Evolutionary conservation across 2,113 vertebrate genomes (phyloP).

Genomic region (Myocastor coypus): DNA sequence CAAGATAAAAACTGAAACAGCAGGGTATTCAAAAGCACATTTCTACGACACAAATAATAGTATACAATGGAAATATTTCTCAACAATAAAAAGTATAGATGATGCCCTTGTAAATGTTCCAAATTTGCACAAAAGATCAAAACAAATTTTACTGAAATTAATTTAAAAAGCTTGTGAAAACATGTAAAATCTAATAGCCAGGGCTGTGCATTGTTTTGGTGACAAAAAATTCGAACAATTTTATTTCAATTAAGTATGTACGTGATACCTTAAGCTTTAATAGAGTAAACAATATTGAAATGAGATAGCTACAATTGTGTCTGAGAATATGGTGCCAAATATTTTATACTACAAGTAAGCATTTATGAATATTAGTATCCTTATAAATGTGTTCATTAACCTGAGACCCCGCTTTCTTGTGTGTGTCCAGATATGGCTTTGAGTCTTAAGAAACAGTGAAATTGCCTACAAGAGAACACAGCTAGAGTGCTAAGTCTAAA

Average conservation of each 20-base stretch:
- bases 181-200: constrained; percentile 52
- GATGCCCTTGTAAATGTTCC: constrained; percentile 11
- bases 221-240: constrained; percentile 63
- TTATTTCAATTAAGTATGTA: neutral
- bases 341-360: neutral
- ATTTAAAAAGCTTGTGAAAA: constrained; percentile 46
- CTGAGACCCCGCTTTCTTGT: neutral
- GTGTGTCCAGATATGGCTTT: neutral
- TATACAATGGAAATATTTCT: constrained; percentile 29
- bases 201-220: constrained; percentile 3
- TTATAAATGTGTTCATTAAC: neutral
- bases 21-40: constrained; percentile 45
- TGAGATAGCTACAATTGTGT: neutral
- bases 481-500: constrained; percentile 6
- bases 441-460: constrained; percentile 32
- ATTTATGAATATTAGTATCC: neutral
- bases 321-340: constrained; percentile 31
- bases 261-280: constrained; percentile 39
- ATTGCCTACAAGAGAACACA: constrained; percentile 19
- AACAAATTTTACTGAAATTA: constrained; percentile 49
- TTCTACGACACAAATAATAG: constrained; percentile 42
- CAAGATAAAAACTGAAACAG: constrained; percentile 57
- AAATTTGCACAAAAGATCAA: neutral
- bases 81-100: constrained; percentile 55
- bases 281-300: neutral